Evolutionary conservation across 2,888 invertebrate genomes (phyloP).

Genomic region (Amaurobius ferox): DNA sequence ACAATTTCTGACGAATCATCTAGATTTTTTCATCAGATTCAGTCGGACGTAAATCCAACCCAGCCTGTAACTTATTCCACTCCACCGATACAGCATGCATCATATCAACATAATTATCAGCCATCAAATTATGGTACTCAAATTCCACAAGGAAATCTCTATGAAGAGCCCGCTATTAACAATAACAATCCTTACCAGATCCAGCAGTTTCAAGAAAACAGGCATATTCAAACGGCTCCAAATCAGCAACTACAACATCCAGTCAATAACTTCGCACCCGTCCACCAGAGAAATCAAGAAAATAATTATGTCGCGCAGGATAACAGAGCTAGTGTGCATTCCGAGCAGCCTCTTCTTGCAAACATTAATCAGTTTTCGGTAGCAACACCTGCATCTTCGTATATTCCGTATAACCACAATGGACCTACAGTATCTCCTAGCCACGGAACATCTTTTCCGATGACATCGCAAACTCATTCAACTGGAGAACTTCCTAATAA

Average conservation of each 20-base stretch:
- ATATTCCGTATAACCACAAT: neutral
- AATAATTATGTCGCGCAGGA: neutral
- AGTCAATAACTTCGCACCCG: neutral
- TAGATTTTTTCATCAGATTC: neutral
- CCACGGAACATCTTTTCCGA: neutral
- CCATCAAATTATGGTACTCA: neutral
- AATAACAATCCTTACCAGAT: neutral
- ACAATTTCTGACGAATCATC: neutral
- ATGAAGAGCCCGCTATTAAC: neutral
- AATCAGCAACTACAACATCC: neutral
- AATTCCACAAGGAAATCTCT: neutral
- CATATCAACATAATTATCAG: neutral
- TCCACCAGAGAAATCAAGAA: neutral
- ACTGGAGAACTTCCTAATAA: neutral
- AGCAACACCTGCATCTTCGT: neutral
- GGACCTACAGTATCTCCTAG: neutral
- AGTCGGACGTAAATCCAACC: neutral
- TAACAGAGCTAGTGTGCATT: neutral
- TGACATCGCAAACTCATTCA: neutral
- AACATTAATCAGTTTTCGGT: neutral
- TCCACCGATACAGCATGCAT: neutral
- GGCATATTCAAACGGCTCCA: neutral
- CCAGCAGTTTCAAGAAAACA: neutral
- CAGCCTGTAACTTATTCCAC: neutral
- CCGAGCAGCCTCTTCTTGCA: neutral